Evolutionary conservation across 2,888 invertebrate genomes (phyloP).

Genomic region (Heliconius sara): DNA sequence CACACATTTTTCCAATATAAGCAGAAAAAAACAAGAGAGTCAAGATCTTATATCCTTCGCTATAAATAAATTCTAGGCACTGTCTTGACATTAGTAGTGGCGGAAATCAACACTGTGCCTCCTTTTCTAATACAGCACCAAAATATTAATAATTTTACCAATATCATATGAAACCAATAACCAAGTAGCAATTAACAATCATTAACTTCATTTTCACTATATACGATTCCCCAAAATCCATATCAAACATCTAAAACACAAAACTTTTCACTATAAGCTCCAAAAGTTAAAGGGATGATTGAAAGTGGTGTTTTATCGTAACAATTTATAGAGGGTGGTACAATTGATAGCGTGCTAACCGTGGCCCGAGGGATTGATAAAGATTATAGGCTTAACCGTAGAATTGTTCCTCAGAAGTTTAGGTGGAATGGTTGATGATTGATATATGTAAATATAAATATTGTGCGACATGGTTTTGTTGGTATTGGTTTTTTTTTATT

Average conservation of each 20-base stretch:
- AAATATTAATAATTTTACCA: no score
- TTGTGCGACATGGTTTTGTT: no score
- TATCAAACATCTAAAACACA: conserved; percentile 1
- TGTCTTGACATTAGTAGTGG: no score
- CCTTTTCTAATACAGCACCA: no score
- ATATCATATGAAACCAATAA: no score
- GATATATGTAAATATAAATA: neutral
- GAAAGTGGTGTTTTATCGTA: conserved; percentile 51
- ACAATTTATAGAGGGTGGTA: conserved; percentile 49
- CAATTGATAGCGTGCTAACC: conserved; percentile 54
- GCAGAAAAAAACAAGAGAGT: no score
- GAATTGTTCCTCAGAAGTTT: conserved; percentile 36
- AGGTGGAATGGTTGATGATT: conserved; percentile 35
- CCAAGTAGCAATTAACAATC: neutral
- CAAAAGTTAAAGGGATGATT: conserved; percentile 44
- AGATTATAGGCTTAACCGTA: conserved; percentile 45
- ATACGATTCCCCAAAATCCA: neutral
- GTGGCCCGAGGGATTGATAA: conserved; percentile 46
- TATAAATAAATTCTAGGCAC: no score
- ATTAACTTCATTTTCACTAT: neutral
- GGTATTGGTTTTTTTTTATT: no score
- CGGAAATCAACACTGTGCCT: no score
- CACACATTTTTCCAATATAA: no score
- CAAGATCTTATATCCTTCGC: no score
- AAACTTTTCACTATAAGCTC: neutral